Evolutionary conservation across 1,140 invertebrate species (phyloP).

Genomic region (Calosoma granatense): DNA sequence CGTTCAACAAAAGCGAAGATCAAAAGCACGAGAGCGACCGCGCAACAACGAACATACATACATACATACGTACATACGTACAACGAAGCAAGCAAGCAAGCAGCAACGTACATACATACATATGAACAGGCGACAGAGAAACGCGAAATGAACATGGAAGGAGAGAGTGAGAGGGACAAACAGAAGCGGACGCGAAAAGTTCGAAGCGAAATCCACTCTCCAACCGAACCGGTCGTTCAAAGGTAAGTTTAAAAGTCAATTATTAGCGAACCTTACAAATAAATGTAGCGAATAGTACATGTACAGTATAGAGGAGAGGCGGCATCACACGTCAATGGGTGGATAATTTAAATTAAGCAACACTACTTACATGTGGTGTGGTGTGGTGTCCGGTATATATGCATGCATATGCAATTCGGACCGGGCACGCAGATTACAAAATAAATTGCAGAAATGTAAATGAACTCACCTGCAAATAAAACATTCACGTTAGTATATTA

Average conservation of each 20-base stretch:
- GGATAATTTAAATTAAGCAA: neutral
- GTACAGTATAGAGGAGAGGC: neutral
- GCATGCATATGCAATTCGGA: neutral
- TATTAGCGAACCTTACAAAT: neutral
- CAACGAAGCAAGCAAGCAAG: too few species aligned
- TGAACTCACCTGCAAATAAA: neutral
- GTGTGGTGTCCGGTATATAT: too few species aligned
- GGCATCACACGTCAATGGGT: neutral
- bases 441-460: neutral
- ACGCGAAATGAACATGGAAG: neutral
- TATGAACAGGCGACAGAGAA: too few species aligned
- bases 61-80: too few species aligned
- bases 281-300: neutral
- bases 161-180: neutral
- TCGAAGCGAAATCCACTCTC: neutral
- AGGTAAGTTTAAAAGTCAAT: neutral
- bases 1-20: neutral
- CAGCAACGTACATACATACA: too few species aligned
- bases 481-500: neutral
- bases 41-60: neutral
- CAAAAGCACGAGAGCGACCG: neutral
- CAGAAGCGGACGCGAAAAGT: neutral
- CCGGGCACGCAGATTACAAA: neutral
- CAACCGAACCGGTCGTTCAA: neutral
- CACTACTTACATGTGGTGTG: too few species aligned